These are phyloP conservation scores for Ericerus pela DNA, from an alignment of 1,140 invertebrate species.

Conservation along the genomic window DNA sequence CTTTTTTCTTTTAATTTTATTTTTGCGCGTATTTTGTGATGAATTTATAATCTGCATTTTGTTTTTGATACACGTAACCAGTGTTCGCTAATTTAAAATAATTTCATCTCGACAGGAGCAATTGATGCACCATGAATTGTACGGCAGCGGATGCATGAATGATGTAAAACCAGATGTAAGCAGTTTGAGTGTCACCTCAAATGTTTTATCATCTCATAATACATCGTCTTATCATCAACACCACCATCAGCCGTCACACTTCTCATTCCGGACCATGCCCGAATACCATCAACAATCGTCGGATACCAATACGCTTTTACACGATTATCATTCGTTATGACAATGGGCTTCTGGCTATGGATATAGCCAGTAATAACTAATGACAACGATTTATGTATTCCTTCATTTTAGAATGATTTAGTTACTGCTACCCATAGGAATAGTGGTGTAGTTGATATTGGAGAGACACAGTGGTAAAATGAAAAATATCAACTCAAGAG, in stretches of 20 bases:
- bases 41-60: no score
- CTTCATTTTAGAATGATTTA: no score
- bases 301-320: conserved; percentile 20
- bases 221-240: conserved; percentile 3
- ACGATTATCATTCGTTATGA: conserved; percentile 29
- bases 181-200: neutral
- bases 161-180: conserved; percentile 7
- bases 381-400: no score
- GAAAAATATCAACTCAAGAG: no score
- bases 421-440: no score
- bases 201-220: neutral
- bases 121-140: conserved; percentile 4
- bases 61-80: no score
- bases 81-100: no score
- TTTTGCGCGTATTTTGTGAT: no score
- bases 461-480: no score
- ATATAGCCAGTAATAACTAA: conserved; percentile 30
- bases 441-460: no score
- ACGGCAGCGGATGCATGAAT: conserved; percentile 8
- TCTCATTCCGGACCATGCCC: conserved; percentile 4
- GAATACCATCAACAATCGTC: conserved; percentile 4
- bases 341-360: conserved; percentile 27
- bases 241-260: neutral
- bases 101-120: no score
- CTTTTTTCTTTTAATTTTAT: no score